Evolutionary conservation across 2,888 invertebrate genomes (phyloP).

Genomic region (Augochlorella aurata): DNA sequence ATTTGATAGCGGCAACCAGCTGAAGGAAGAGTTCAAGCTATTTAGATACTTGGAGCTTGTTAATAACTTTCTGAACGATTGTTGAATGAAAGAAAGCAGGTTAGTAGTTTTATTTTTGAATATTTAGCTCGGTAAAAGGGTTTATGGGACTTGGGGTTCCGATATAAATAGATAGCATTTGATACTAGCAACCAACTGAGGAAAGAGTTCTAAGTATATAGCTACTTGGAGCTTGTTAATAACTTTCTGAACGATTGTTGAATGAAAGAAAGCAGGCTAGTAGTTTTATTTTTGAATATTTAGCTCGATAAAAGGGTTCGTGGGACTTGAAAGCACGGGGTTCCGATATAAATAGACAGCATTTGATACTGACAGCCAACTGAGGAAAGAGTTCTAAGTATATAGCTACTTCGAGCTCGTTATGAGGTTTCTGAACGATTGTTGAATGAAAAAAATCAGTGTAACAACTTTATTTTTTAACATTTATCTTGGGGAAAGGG

Average conservation of each 20-base stretch:
- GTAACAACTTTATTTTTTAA: background rate
- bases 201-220: too few species aligned
- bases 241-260: background rate
- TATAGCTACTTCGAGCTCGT: too few species aligned
- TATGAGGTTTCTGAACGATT: background rate
- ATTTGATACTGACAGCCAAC: background rate
- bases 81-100: background rate
- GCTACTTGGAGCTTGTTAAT: too few species aligned
- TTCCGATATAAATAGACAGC: background rate
- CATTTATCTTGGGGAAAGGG: too few species aligned
- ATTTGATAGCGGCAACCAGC: background rate
- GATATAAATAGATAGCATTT: background rate
- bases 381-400: too few species aligned
- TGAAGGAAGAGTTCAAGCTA: too few species aligned
- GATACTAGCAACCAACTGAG: background rate
- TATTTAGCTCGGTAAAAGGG: too few species aligned
- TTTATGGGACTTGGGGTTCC: background rate
- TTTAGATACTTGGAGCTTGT: too few species aligned
- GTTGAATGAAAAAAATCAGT: background rate
- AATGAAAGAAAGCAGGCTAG: background rate
- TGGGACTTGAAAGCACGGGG: background rate
- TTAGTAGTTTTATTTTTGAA: background rate
- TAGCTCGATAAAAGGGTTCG: too few species aligned
- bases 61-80: background rate
- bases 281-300: background rate